phyloP scores from a whole-genome alignment of 2,888 invertebrate genomes.

The Drosophila koepferae region DNA sequence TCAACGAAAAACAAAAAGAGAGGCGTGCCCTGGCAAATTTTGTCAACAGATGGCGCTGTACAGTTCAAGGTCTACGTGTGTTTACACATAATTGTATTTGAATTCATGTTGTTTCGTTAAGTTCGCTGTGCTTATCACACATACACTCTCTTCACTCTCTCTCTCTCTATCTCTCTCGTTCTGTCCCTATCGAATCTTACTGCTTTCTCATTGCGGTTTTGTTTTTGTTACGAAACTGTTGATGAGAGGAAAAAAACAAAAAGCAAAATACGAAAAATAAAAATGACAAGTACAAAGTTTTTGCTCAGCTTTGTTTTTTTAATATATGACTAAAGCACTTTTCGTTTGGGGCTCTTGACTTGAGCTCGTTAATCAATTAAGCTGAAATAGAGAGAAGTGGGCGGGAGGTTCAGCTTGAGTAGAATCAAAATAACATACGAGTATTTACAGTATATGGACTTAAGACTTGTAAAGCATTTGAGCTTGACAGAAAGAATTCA shows the following conservation, averaged over 20 bases:
- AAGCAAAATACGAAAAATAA: not conserved
- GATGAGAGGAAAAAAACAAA: slow-evolving; percentile 37
- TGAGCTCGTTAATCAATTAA: slow-evolving; percentile 21
- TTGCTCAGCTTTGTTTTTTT: slow-evolving; percentile 15
- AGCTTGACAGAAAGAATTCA: not conserved
- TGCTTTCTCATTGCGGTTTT: slow-evolving; percentile 31
- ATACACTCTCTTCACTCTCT: not conserved
- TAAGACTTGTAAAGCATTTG: not conserved
- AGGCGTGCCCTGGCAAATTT: slow-evolving; percentile 41
- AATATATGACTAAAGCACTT: slow-evolving; percentile 37
- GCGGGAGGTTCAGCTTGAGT: not conserved
- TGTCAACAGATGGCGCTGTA: slow-evolving; percentile 34
- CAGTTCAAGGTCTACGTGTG: slow-evolving; percentile 37
- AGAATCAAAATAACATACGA: not conserved
- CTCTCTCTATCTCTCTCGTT: not conserved
- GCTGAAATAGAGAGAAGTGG: not conserved
- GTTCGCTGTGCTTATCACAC: slow-evolving; percentile 47
- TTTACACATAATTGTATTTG: slow-evolving; percentile 15
- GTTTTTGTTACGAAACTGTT: slow-evolving; percentile 68
- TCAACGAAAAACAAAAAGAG: slow-evolving; percentile 26
- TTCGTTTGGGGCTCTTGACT: slow-evolving; percentile 37
- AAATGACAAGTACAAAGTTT: slow-evolving; percentile 41
- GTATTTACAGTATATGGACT: not conserved
- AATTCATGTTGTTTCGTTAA: slow-evolving; percentile 15
- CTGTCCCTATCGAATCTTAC: slow-evolving; percentile 27